Evolutionary conservation across 2,797 vertebrate species (phyloP), one percentile per base, ranked within the genome.

Genomic region (Lepidocolaptes lacrymiger): DNA sequence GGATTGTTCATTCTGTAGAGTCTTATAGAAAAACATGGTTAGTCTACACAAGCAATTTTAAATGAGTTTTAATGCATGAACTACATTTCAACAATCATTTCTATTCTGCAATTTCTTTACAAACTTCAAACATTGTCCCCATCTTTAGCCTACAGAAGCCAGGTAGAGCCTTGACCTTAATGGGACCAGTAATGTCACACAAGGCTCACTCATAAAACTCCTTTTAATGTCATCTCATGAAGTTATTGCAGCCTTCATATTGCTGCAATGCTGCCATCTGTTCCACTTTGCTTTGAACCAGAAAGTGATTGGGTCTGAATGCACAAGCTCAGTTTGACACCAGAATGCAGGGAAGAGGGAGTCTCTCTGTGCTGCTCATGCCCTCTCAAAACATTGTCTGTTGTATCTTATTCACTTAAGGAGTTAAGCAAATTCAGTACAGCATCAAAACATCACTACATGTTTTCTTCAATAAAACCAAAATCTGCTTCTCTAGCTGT

Each of bases 11-110:
- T 7, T 71, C 18, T 51, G 2, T 5, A n/a, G 10, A 49, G 13
- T 49, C 59, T 71, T 54, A 22, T 3, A 67, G 13, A 72, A 90
- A 74, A 27, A 41, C 27, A 58, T 49, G 6, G 12, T 83, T 54
- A 27, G 71, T 52, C 28, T 49, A 56, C 11, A 28, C 0, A 1
- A 56, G 30, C 0, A 1, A 3, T 41, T 84, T 72, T 41, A 46
- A 90, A 37, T 55, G 1, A 64, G 17, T 72, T 81, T 49, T 75
- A 72, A 6, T 15, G 21, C 22, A 48, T 44, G 20, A 91, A 48
- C 49, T 49, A 10, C 14, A 41, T 61, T 73, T 84, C 18, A 54
- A 51, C 24, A 82, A 54, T 24, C 1, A n/a, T 62, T 82, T 71
- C 28, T 71, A 20, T 43, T 78, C 62, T 64, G 28, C 34, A 59